These are phyloP conservation scores for Ceratosolen fusciceps DNA, from an alignment of 1,140 invertebrate genomes.

Conservation along the genomic window DNA sequence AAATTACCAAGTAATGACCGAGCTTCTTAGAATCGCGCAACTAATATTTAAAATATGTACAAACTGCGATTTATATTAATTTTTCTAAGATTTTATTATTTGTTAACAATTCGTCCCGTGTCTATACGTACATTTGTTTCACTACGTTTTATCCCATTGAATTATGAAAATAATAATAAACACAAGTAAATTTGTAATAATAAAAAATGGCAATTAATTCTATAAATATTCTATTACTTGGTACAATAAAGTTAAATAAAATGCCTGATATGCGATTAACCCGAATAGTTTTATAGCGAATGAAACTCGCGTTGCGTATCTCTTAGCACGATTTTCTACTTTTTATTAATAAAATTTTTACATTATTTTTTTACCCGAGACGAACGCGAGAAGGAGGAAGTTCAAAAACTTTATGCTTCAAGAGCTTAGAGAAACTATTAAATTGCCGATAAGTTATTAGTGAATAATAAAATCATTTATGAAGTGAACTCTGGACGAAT, in stretches of 20 bases:
- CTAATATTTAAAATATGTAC: conserved; percentile 7
- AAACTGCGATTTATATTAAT: conserved; percentile 3
- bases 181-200: background rate
- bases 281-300: background rate
- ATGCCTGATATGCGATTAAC: background rate
- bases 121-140: background rate
- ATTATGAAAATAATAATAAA: background rate
- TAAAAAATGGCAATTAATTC: background rate
- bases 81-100: background rate
- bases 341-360: background rate
- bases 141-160: background rate
- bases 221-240: background rate
- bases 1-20: background rate
- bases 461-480: background rate
- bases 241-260: background rate
- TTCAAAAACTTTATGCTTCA: background rate
- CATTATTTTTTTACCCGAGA: background rate
- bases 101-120: background rate
- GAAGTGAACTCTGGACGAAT: background rate
- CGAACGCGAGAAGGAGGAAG: background rate
- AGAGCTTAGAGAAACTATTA: background rate
- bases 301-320: background rate
- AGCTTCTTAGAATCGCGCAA: conserved; percentile 19
- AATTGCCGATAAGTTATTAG: background rate
- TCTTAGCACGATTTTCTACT: background rate